Evolutionary conservation across 2,888 invertebrate species (phyloP), one percentile per base, ranked within the genome.

Genomic region (Caenorhabditis sp.): DNA sequence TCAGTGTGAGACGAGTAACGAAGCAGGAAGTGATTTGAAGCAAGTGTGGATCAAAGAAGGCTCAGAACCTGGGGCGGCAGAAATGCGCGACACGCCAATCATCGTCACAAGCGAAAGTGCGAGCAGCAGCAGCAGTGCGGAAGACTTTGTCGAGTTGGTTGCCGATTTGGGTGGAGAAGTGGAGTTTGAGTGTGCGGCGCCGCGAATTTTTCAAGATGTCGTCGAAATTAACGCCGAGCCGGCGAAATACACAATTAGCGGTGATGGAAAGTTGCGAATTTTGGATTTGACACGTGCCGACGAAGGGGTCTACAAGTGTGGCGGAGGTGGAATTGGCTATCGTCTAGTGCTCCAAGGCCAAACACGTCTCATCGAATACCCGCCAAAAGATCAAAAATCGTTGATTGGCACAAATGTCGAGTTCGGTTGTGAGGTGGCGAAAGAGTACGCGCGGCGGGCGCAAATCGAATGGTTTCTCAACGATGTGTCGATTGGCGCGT

Each of bases 391-490:
- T 73, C 88, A 87, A 27, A 92, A 93, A 76, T 94, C 95, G 26
- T 92, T 97, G 75, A 91, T 97, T 73, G 96, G 97, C 24, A 93
- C 95, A 82, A 95, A 94, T 62, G 95, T 96, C 17, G 93, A 94
- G 57, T 90, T 99, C 79, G 94, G 94, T 88, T 99, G 97, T 90
- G 94, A 94, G 90, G 94, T 97, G 72, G 93, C 94, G 49, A 93
- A 93, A 86, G 96, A 97, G 89, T 93, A 94, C 58, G 71, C 72
- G 0, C 57, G 66, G 17, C 74, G 68, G 50, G 81, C 78, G 1
- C 66, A 77, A 37, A 65, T 79, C 23, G 63, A 66, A 21, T 85
- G 84, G 85, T 80, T 57, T 36, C 64, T 77, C 54, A 84, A 84
- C 68, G 79, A 73, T 21, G 78, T 69, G 5, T 58, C 61, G 0